These are phyloP conservation scores for Callocephalon fimbriatum DNA, from an alignment of 2,113 vertebrate species.

Conservation along the genomic window DNA sequence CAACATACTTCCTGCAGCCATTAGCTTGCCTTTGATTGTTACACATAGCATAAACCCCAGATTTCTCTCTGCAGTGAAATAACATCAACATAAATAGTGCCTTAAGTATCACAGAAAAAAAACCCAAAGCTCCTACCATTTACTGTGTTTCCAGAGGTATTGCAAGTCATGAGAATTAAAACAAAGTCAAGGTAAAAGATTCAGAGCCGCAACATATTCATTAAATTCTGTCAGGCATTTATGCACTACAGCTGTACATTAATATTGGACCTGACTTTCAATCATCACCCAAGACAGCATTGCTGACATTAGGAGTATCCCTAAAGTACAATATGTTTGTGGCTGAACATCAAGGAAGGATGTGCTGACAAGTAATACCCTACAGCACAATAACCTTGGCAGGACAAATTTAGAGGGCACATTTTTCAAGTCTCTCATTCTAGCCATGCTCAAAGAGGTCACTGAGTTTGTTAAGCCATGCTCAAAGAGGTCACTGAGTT, in stretches of 20 bases:
- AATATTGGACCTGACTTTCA: not conserved
- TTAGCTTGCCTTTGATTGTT: not conserved
- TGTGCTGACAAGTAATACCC: not conserved
- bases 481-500: not conserved
- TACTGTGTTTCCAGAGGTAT: not conserved
- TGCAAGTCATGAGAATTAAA: not conserved
- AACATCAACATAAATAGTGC: not conserved
- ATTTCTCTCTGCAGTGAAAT: not conserved
- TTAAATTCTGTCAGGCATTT: conserved; percentile 10
- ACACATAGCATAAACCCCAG: not conserved
- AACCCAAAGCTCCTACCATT: not conserved
- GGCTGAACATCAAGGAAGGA: not conserved
- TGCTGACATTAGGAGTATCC: not conserved
- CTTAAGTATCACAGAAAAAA: not conserved
- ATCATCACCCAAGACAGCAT: not conserved
- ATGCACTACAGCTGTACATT: not conserved
- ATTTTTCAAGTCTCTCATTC: not conserved
- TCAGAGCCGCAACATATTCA: not conserved
- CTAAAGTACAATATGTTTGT: not conserved
- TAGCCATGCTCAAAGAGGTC: not conserved
- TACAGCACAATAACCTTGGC: not conserved
- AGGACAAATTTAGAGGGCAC: not conserved
- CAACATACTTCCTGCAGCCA: not conserved
- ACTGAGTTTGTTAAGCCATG: not conserved
- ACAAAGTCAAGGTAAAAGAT: not conserved